phyloP scores from a whole-genome alignment of 2,113 vertebrate species.

The Alces alces region DNA sequence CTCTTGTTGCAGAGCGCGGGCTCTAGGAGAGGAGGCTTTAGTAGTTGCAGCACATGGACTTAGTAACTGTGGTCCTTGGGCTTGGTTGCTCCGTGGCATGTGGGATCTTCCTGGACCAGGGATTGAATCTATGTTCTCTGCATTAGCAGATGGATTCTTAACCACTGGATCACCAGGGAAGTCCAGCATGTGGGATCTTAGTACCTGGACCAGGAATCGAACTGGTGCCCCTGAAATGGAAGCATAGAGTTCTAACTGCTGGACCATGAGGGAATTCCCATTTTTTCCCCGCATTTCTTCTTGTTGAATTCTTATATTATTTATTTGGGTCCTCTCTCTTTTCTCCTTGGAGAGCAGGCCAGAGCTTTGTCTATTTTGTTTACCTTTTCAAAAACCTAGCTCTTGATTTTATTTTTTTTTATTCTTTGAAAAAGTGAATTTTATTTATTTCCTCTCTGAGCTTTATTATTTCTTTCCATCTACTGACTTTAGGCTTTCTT shows the following conservation, averaged over 20 bases:
- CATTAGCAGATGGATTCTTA: not conserved
- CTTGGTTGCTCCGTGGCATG: not conserved
- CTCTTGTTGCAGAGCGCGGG: not conserved
- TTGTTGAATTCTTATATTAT: not conserved
- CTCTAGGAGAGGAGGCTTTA: not conserved
- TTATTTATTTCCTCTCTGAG: not conserved
- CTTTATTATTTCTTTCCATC: not conserved
- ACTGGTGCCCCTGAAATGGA: not conserved
- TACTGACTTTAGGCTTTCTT: not conserved
- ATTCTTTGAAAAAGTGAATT: not conserved
- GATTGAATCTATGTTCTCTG: not conserved
- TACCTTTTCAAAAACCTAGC: not conserved
- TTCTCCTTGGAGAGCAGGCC: not conserved
- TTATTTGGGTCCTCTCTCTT: not conserved
- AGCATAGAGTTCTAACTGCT: not conserved
- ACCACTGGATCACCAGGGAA: not conserved
- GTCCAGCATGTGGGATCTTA: not conserved
- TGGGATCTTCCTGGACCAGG: not conserved
- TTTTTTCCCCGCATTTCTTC: not conserved
- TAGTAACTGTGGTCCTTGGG: not conserved
- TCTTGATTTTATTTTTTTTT: not conserved
- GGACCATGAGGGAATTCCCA: not conserved
- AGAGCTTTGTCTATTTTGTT: not conserved
- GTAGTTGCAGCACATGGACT: not conserved
- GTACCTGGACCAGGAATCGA: not conserved